Conservation (phyloP, 2,888 invertebrate species). For the Stegana nigrithorax region DNA sequence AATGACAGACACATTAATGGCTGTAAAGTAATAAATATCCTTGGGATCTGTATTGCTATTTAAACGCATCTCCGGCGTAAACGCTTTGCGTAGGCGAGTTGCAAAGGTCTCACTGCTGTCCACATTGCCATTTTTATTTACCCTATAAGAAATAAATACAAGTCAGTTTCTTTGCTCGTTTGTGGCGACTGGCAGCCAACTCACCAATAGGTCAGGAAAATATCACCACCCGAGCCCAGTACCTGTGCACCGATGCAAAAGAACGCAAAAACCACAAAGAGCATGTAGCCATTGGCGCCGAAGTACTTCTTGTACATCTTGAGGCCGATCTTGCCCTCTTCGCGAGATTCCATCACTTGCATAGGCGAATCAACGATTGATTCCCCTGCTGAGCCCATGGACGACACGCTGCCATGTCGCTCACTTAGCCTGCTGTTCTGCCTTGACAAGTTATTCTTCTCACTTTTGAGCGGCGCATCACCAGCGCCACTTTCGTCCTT, state of each 20-base stretch:
- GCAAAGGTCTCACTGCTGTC: conserved; percentile 39
- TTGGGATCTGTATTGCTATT: conserved; percentile 48
- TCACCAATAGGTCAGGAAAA: conserved; percentile 82
- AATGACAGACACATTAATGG: conserved; percentile 68
- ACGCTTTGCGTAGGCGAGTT: conserved; percentile 47
- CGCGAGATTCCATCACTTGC: conserved; percentile 72
- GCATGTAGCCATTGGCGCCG: conserved; percentile 74
- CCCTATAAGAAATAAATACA: conserved; percentile 41
- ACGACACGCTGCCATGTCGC: conserved; percentile 64
- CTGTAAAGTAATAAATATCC: conserved; percentile 70
- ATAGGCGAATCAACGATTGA: conserved; percentile 66
- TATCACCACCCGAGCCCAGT: conserved; percentile 80
- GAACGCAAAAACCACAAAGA: conserved; percentile 74
- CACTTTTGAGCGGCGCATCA: conserved; percentile 29
- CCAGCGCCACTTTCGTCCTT: conserved; percentile 56
- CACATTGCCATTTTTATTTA: conserved; percentile 53
- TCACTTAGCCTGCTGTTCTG: conserved; percentile 54
- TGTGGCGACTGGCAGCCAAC: conserved; percentile 17
- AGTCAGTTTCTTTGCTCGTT: neutral
- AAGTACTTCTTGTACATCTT: conserved; percentile 78
- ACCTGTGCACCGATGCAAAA: conserved; percentile 77
- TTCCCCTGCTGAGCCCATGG: conserved; percentile 71
- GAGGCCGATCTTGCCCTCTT: conserved; percentile 74
- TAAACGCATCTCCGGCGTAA: conserved; percentile 40
- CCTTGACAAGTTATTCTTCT: conserved; percentile 49